A percentile compares a stretch with the other conserved stretches of the same genome.
These are phyloP conservation scores for Delia radicum DNA, from an alignment of 1,140 invertebrate genomes.

Conservation along the genomic window DNA sequence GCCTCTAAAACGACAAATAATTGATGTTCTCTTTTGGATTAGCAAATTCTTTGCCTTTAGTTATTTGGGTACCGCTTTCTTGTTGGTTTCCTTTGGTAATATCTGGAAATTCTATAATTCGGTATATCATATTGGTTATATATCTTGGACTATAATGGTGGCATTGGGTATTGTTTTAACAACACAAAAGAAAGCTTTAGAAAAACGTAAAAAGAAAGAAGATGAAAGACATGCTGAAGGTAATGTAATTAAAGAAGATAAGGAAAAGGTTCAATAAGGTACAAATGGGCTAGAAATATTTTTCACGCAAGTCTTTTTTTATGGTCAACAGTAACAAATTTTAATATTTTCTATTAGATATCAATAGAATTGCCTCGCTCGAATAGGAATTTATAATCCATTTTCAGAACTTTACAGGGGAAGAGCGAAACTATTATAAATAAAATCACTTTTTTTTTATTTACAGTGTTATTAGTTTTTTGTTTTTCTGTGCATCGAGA, in stretches of 20 bases:
- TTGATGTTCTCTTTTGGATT: constrained; percentile 73
- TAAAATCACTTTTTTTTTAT: no score
- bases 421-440: no score
- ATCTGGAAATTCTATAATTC: constrained; percentile 80
- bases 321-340: no score
- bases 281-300: no score
- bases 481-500: no score
- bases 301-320: no score
- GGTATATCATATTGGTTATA: constrained; percentile 74
- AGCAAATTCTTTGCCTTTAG: constrained; percentile 84
- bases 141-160: constrained; percentile 59
- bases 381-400: no score
- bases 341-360: no score
- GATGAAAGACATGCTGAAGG: constrained; percentile 2
- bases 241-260: background rate
- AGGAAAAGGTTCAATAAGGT: background rate
- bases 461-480: no score
- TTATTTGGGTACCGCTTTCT: constrained; percentile 85
- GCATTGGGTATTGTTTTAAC: constrained; percentile 54
- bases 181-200: constrained; percentile 38
- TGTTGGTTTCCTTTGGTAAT: constrained; percentile 72
- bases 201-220: background rate
- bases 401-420: no score
- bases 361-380: no score
- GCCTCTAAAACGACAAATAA: constrained; percentile 59